Conservation (phyloP, 2,113 vertebrate genomes). For the Halcyon malimbica region DNA sequence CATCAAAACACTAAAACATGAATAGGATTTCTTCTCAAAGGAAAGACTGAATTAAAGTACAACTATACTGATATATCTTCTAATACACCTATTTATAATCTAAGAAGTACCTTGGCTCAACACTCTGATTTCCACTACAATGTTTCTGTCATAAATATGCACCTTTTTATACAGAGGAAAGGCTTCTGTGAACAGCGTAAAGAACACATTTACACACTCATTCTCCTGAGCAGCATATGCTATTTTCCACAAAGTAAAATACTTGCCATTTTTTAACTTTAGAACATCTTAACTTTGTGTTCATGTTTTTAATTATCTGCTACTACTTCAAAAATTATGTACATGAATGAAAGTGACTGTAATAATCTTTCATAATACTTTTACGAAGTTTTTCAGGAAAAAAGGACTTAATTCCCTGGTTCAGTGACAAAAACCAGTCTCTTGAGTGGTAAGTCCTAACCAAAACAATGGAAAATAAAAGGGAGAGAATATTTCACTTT, state of each 20-base stretch:
- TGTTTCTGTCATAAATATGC: conserved; percentile 56
- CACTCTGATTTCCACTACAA: conserved; percentile 43
- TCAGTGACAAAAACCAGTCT: background rate
- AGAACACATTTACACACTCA: background rate
- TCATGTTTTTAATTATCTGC: background rate
- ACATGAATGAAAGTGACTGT: background rate
- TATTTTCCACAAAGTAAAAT: background rate
- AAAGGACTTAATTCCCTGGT: background rate
- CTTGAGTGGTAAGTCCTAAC: background rate
- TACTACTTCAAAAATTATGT: background rate
- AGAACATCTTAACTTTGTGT: background rate
- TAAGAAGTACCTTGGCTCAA: conserved; percentile 76
- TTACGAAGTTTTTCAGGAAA: background rate
- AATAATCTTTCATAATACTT: background rate
- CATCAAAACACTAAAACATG: conserved; percentile 77
- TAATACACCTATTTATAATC: conserved; percentile 66
- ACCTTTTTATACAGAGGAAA: conserved; percentile 5
- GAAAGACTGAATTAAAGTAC: conserved; percentile 76
- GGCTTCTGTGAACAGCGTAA: background rate
- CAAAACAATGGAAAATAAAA: background rate
- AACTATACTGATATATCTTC: conserved; percentile 64
- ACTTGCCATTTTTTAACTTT: background rate
- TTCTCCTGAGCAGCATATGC: background rate
- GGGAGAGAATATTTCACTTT: background rate
- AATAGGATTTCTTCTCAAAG: conserved; percentile 72